phyloP scores from a whole-genome alignment of 2,113 vertebrate species.

The Rhizomys pruinosus region DNA sequence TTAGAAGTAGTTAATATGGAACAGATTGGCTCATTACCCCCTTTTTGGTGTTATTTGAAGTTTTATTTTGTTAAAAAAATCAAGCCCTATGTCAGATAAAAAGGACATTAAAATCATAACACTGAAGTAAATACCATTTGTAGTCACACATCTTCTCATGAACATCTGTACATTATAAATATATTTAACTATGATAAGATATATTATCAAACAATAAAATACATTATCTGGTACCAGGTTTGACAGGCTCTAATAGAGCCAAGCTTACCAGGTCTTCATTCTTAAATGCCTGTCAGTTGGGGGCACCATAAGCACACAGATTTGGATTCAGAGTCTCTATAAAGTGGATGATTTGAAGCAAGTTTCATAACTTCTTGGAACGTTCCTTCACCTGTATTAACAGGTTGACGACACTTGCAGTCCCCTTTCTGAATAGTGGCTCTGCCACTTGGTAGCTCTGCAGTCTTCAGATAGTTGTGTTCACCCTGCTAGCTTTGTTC shows the following conservation, averaged over 20 bases:
- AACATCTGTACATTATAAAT: background rate
- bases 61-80: background rate
- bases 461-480: background rate
- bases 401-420: background rate
- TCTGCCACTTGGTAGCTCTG: background rate
- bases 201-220: background rate
- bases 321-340: background rate
- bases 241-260: background rate
- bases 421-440: background rate
- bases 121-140: background rate
- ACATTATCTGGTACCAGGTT: too few species aligned
- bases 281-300: background rate
- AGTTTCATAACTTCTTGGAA: background rate
- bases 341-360: constrained; percentile 7
- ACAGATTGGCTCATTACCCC: background rate
- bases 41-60: background rate
- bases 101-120: constrained; percentile 25
- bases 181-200: background rate
- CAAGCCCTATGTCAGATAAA: background rate
- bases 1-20: background rate
- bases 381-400: background rate
- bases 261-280: background rate
- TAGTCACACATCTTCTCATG: background rate
- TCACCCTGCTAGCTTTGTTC: background rate
- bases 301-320: background rate